These are phyloP conservation scores for Monopis laevigella DNA, from an alignment of 2,888 invertebrate species.

Conservation along the genomic window DNA sequence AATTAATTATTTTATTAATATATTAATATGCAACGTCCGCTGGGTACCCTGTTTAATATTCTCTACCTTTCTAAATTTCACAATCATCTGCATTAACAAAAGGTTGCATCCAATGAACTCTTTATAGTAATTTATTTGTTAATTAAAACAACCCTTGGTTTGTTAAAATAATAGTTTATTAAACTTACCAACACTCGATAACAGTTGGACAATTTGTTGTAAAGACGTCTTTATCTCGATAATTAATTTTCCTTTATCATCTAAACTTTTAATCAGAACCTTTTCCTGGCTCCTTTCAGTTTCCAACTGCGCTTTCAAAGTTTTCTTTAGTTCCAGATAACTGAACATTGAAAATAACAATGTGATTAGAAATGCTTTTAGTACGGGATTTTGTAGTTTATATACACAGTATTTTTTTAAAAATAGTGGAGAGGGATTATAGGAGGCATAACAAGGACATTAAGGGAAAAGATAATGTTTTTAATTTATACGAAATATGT, in stretches of 20 bases:
- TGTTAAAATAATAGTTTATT: background rate
- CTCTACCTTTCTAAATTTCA: no score
- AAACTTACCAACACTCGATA: slow-evolving; percentile 48
- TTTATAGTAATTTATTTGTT: background rate
- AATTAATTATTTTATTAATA: no score
- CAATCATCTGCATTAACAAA: no score
- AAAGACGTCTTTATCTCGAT: slow-evolving; percentile 67
- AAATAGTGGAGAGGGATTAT: no score
- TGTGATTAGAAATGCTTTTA: background rate
- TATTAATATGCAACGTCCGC: no score
- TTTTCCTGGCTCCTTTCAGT: slow-evolving; percentile 47
- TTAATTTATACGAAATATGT: no score
- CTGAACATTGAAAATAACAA: slow-evolving; percentile 31
- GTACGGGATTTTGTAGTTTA: no score
- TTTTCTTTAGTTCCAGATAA: slow-evolving; percentile 53
- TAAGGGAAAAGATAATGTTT: no score
- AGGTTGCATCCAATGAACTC: no score
- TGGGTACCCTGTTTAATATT: no score
- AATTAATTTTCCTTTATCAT: slow-evolving; percentile 58
- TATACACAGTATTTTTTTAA: no score
- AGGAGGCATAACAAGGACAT: no score
- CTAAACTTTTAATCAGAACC: slow-evolving; percentile 40
- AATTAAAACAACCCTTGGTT: background rate
- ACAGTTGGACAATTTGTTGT: slow-evolving; percentile 65
- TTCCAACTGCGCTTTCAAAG: slow-evolving; percentile 45